Percentiles rank a stretch among this genome's conserved stretches.
These are phyloP conservation scores for Cephonodes hylas DNA, from an alignment of 2,888 invertebrate genomes.

Conservation along the genomic window DNA sequence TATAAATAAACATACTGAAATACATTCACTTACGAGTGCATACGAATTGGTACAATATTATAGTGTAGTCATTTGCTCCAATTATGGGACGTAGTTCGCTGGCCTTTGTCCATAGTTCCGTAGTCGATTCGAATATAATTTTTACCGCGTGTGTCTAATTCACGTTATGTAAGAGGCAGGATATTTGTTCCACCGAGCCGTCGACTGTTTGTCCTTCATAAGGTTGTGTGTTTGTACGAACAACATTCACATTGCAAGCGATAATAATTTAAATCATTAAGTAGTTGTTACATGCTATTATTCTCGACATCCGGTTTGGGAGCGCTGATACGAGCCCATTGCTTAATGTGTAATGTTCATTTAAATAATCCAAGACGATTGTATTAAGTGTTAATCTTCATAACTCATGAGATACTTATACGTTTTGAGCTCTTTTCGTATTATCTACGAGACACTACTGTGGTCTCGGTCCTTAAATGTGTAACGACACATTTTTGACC, in stretches of 20 bases:
- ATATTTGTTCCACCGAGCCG: not conserved
- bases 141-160: not conserved
- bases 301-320: constrained; percentile 8
- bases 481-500: too few species aligned
- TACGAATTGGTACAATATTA: not conserved
- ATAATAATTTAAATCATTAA: constrained; percentile 23
- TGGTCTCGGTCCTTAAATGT: too few species aligned
- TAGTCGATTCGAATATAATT: not conserved
- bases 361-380: constrained; percentile 13
- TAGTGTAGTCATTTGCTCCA: not conserved
- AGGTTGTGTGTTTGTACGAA: constrained; percentile 41
- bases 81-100: not conserved
- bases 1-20: constrained; percentile 14
- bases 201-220: constrained; percentile 44
- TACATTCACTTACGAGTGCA: not conserved
- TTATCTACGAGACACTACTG: too few species aligned
- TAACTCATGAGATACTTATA: not conserved
- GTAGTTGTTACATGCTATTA: constrained; percentile 1
- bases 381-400: not conserved
- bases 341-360: constrained; percentile 7
- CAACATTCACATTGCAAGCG: constrained; percentile 55
- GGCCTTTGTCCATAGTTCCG: not conserved
- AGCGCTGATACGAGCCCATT: not conserved
- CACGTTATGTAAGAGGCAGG: not conserved
- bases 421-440: too few species aligned